Conservation (phyloP, 2,888 invertebrate genomes). For the Ischnus inquisitorius region DNA sequence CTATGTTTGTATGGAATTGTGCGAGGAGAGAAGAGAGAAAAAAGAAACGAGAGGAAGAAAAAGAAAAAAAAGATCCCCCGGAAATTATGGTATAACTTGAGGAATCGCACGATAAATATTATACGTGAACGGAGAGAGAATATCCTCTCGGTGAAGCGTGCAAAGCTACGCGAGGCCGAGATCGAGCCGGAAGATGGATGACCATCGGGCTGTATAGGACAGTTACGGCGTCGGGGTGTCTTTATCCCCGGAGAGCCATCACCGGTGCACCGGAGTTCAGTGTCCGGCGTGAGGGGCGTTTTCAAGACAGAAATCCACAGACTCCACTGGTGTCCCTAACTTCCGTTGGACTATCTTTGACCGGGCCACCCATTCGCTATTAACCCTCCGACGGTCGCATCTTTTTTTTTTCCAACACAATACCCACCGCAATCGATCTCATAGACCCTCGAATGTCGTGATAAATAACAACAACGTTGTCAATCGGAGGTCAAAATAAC, state of each 20-base stretch:
- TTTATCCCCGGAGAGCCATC: constrained; percentile 62
- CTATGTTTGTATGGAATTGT: constrained; percentile 23
- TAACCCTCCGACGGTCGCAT: constrained; percentile 13
- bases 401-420: background rate
- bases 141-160: constrained; percentile 32
- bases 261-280: constrained; percentile 56
- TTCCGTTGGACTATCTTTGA: constrained; percentile 33
- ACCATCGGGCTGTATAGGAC: constrained; percentile 53
- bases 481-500: background rate
- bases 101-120: constrained; percentile 55
- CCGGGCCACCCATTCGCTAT: constrained; percentile 26
- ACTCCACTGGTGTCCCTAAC: constrained; percentile 12
- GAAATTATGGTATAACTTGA: constrained; percentile 37
- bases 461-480: constrained; percentile 5
- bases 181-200: constrained; percentile 61
- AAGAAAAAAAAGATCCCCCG: constrained; percentile 26
- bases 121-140: constrained; percentile 50
- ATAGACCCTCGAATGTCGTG: background rate
- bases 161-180: constrained; percentile 38
- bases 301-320: constrained; percentile 51
- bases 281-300: constrained; percentile 21
- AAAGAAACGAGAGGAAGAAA: background rate
- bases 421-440: background rate
- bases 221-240: constrained; percentile 56
- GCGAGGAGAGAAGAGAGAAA: constrained; percentile 1